Conservation (phyloP, 2,797 vertebrate genomes). For the Urocyon cinereoargenteus region DNA sequence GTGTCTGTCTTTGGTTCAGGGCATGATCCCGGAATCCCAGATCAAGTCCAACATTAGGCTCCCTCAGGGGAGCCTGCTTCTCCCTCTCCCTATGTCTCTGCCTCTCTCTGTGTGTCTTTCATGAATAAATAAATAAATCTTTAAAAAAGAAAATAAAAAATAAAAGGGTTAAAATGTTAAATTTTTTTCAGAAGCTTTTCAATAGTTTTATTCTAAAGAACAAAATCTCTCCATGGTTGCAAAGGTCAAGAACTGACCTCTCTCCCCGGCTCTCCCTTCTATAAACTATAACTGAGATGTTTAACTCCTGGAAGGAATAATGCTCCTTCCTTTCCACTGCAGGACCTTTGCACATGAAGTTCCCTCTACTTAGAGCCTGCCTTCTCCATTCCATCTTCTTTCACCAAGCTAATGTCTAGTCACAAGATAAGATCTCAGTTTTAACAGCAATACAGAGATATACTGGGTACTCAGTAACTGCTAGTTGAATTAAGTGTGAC, state of each 20-base stretch:
- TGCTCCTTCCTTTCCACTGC: background rate
- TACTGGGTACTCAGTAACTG: background rate
- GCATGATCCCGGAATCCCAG: no score
- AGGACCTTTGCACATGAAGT: background rate
- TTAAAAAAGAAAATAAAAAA: no score
- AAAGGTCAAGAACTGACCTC: background rate
- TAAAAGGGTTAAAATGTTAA: background rate
- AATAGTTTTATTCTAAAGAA: slow-evolving; percentile 45
- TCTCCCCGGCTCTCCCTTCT: background rate
- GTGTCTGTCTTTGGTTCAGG: no score
- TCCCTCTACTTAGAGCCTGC: background rate
- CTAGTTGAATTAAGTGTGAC: slow-evolving; percentile 28
- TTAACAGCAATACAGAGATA: slow-evolving; percentile 17
- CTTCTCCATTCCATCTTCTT: background rate
- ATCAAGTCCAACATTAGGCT: no score
- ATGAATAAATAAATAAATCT: no score
- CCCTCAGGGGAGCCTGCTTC: no score
- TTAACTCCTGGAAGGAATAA: background rate
- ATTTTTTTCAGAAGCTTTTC: background rate
- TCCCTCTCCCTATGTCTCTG: no score
- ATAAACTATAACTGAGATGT: background rate
- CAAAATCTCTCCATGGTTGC: background rate
- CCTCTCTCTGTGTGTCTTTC: no score
- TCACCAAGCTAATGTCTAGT: background rate
- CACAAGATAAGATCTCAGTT: slow-evolving; percentile 38